Evolutionary conservation across 2,797 vertebrate genomes (phyloP), one percentile per base, ranked within the genome.

Genomic region (Clangula hyemalis): DNA sequence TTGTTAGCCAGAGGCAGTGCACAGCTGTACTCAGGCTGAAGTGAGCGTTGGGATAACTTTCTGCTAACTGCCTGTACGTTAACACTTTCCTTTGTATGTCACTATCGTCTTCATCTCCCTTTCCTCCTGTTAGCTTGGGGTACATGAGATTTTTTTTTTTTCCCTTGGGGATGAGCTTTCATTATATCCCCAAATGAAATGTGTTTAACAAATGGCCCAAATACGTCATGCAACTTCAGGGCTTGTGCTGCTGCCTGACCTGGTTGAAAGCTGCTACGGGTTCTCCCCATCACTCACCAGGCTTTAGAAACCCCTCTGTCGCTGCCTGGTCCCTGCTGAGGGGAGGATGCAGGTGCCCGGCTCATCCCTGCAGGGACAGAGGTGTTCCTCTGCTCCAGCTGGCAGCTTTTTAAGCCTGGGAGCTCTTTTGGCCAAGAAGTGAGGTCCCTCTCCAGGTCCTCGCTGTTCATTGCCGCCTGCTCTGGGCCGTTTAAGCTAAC

Each of bases 391-490:
- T 58, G 45, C 22, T 65, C 56, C 47, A 18, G 20, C 39, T 32
- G 20, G 34, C 18, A 28, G 51, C 11, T 34, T 9, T n/a, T 28
- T 58, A 9, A 25, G 8, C 27, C 32, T 72, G 58, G 38, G 53
- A 53, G 57, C n/a, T 60, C 19, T 30, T 53, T n/a, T 66, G 68
- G 22, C 58, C n/a, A 16, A 58, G 65, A 34, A 15, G 21, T 4
- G 22, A 60, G 28, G 38, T 47, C 71, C 56, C 57, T 70, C 43
- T 24, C 72, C 51, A 45, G 38, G 43, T 32, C 62, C 39, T 43
- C 9, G 10, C 30, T 16, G 39, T n/a, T 49, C 18, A 1, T 11
- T 17, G 12, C 41, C 2, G 0, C 66, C 32, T 41, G 20, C 45
- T 45, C 61, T 13, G 43, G 10, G 24, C 61, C 25, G 5, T 64